Evolutionary conservation across 1,140 invertebrate genomes (phyloP).

Genomic region (Drosophila mauritiana): DNA sequence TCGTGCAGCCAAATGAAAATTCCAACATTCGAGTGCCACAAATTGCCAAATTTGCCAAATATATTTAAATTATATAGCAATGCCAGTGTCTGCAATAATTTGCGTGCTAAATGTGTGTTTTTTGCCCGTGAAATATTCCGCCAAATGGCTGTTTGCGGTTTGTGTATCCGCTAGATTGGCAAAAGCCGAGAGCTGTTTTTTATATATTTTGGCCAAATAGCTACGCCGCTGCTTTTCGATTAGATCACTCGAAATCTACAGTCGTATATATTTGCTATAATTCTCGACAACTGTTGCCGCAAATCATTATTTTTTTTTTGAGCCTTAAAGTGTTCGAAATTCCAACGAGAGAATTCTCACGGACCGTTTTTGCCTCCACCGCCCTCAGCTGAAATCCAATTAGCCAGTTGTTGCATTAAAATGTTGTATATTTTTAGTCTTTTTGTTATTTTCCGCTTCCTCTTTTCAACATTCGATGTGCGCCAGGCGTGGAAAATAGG

Average conservation of each 20-base stretch:
- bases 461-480: conserved; percentile 35
- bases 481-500: conserved; percentile 44
- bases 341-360: not conserved
- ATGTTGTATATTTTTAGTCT: conserved; percentile 65
- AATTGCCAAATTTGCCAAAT: conserved; percentile 38
- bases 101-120: conserved; percentile 1
- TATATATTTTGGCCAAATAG: not conserved
- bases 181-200: conserved; percentile 18
- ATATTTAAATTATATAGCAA: conserved; percentile 8
- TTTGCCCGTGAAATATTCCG: not conserved
- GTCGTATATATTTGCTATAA: not conserved
- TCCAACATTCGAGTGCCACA: conserved; percentile 29
- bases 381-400: conserved; percentile 58
- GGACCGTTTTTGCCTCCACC: conserved; percentile 5
- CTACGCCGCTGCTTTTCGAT: not conserved
- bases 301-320: conserved; percentile 17
- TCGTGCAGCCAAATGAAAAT: conserved; percentile 33
- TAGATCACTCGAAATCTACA: conserved; percentile 13
- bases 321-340: not conserved
- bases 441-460: conserved; percentile 28
- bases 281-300: conserved; percentile 20
- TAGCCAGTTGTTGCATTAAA: conserved; percentile 55
- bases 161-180: conserved; percentile 7
- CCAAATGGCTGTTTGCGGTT: conserved; percentile 4
- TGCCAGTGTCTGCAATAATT: conserved; percentile 12